Percentiles rank a stretch among this genome's conserved stretches.
Conservation (phyloP, 1,140 invertebrate species). For the Lepidurus couesii region DNA sequence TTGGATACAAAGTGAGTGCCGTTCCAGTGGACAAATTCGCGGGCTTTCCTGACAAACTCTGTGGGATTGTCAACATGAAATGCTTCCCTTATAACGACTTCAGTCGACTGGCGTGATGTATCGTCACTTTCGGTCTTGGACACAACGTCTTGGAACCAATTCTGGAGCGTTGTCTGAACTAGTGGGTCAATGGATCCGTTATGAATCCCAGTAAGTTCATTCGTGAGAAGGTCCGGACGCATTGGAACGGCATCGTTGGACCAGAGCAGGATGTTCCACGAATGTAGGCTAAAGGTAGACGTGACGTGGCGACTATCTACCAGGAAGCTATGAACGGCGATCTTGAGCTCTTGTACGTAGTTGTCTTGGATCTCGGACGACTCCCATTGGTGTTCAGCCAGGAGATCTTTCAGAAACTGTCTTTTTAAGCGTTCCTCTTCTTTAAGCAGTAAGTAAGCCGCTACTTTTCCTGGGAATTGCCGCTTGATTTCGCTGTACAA, state of each 20-base stretch:
- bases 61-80: background rate
- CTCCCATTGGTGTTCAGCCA: background rate
- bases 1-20: background rate
- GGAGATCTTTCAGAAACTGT: background rate
- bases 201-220: background rate
- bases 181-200: background rate
- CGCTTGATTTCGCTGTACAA: background rate
- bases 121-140: background rate
- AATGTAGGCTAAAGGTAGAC: background rate
- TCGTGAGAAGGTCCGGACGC: background rate
- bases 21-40: background rate
- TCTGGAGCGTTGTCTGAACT: background rate
- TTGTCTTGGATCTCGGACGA: background rate
- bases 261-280: background rate
- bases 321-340: background rate
- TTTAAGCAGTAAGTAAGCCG: background rate
- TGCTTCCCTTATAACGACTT: background rate
- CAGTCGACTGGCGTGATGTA: background rate
- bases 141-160: background rate
- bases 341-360: background rate
- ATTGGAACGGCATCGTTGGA: background rate
- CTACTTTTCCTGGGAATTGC: background rate
- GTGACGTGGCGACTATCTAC: background rate
- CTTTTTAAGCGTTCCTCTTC: background rate
- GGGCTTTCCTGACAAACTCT: background rate